Evolutionary conservation across 1,140 invertebrate genomes (phyloP), one percentile per base, ranked within the genome.

Genomic region (Trichonephila clavipes): DNA sequence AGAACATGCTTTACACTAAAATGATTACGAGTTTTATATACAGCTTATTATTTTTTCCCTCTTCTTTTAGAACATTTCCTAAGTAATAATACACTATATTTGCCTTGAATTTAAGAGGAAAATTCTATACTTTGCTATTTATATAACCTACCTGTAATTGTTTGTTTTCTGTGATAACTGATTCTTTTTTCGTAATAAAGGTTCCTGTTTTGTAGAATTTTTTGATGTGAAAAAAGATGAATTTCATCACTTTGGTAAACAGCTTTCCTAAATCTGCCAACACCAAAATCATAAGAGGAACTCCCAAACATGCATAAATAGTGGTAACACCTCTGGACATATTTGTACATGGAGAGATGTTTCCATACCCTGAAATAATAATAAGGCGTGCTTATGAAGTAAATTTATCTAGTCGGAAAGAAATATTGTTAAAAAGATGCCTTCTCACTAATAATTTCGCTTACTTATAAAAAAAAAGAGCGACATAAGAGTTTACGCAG

Each of bases 241-340:
- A 96, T 66, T 96, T 95, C 40, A 99, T 97, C 3, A 97, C 97
- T 40, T 97, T 97, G n/a, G 98, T 98, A 95, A 99, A 97, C 14
- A 98, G 96, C 95, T 97, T 97, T 59, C 99, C 99, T 96, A 98
- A 97, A 95, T 99, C 98, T 10, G 98, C 98, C 69, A 99, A 98
- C 28, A 99, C 98, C 0, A 98, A 98, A 62, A 99, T 96, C 8
- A 98, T 99, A 81, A 99, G 96, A 2, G 99, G 99, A 95, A 99
- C 99, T 21, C 98, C 98, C 21, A 99, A 96, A 69, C 97, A 97
- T 18, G 98, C 98, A 96, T 99, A 99, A 12, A 98, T 97, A 95
- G 99, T 98, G 7, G 98, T 98, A 0, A 98, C 97, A 58, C 98
- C 96, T 95, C 98, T 97, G 0, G 98, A 98, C 64, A 97, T 96